Evolutionary conservation across 1,140 invertebrate genomes (phyloP), one percentile per base, ranked within the genome.

Genomic region (Riptortus pedestris): DNA sequence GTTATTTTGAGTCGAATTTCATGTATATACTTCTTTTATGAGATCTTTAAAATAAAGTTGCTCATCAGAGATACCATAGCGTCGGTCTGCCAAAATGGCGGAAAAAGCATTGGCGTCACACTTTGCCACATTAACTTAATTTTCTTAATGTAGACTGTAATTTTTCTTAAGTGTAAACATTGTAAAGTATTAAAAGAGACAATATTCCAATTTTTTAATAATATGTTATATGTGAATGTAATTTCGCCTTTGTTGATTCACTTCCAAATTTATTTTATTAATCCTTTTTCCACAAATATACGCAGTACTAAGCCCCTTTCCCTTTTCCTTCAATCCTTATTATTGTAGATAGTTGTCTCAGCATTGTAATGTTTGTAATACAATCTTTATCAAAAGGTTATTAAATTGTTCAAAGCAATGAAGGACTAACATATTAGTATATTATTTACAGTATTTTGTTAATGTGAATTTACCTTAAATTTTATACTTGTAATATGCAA

Each of bases 51-150:
- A 38, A 38, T 14, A 7, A 38, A 38, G 14, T 38, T 38, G 31
- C 5, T 38, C 31, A 7, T 38, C 5, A 38, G 14, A 38, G 14
- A 38, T 38, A 38, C 14, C 5, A 38, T 38, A 33, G 63, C 63
- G 63, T 65, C 38, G 57, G 52, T 65, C 63, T 27, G 61, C 65
- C 61, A 57, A 48, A 38, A 62, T 65, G 43, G 60, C 55, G 58
- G 57, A 31, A n/a, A n/a, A 57, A 59, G 57, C 18, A 18, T 24
- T 55, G 24, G 51, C 51, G 51, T 55, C 51, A 55, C 24, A 24
- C 51, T 7, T 2, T 16, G 24, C 51, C 51, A 24, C 51, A 18
- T 55, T 55, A 20, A 51, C 20, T 55, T 24, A 18, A 7, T 55
- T 55, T 47, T 20, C 45, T 47, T 47, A 55, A 14, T 9, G 31